Evolutionary conservation across 2,113 vertebrate genomes (phyloP).

Genomic region (Nettapus auritus): DNA sequence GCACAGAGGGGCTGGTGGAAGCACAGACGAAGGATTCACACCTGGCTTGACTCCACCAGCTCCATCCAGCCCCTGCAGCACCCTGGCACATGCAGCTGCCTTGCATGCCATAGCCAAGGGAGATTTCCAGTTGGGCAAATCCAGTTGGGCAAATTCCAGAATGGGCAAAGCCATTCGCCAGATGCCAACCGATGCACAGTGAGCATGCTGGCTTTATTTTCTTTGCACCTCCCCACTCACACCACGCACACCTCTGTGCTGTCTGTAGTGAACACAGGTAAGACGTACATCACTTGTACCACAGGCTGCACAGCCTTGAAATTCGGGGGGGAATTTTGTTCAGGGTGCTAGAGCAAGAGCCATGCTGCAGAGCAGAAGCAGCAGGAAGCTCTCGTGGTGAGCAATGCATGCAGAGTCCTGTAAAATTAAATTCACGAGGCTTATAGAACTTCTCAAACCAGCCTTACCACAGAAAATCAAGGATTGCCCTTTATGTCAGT

Average conservation of each 20-base stretch:
- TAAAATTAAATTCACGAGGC: not conserved
- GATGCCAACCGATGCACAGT: not conserved
- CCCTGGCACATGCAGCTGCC: rapidly evolving
- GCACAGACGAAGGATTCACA: not conserved
- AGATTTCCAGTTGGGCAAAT: not conserved
- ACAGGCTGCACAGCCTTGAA: not conserved
- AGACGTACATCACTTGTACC: rapidly evolving
- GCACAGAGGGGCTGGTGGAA: not conserved
- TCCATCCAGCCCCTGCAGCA: not conserved
- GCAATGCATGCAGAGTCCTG: not conserved
- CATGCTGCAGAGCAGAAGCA: rapidly evolving
- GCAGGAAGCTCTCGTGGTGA: not conserved
- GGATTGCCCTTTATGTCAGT: not conserved
- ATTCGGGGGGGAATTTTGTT: not conserved
- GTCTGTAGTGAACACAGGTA: not conserved
- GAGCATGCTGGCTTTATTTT: not conserved
- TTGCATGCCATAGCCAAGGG: not conserved
- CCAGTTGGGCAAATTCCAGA: too few relatives aligned
- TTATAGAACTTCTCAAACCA: not conserved
- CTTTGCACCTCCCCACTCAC: not conserved
- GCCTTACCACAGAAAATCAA: not conserved
- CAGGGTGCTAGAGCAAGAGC: not conserved
- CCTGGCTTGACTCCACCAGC: not conserved
- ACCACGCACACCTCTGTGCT: not conserved
- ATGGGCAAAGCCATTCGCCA: not conserved